Base-by-base conservation (phyloP, 2,113 vertebrate genomes). In the Baryphthengus martii region DNA sequence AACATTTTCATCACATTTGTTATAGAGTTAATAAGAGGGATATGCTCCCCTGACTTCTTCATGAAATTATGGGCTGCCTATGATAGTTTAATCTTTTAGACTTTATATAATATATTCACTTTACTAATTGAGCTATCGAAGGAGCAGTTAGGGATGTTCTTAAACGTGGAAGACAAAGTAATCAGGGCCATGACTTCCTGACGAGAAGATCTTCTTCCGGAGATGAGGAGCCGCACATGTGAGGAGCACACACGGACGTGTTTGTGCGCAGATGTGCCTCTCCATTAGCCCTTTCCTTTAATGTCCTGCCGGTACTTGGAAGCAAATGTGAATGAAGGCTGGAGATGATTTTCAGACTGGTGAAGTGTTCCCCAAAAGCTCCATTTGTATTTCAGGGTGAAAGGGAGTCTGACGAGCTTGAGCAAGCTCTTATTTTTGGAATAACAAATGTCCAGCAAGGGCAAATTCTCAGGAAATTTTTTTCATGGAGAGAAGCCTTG, bases 71-170 rank as follows among this genome's bases (percentile, higher is more conserved):
- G 99, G 99, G 99, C 99, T 99, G 99, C 99, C 98, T 99, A 98
- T 99, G 99, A 99, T 99, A 99, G 99, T 99, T 99, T 99, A 99
- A 99, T 99, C 99, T 99, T 99, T 99, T 99, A 99, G 99, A 98
- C 98, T 98, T 98, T 97, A 98, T 99, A 98, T 99, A 99, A 99
- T 99, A 98, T 99, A 99, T 99, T 99, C 99, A 98, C 97, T 98
- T 98, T 98, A 99, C 99, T 99, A 99, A 99, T 99, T 99, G 99
- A 98, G 98, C 98, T 98, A 98, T 98, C 98, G 98, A 98, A 98
- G 98, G 98, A 98, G 98, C 98, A 98, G 97, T 98, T 98, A 98
- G 98, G 98, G 97, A 98, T 98, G 98, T 98, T 98, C 98, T 98
- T 98, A 98, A 98, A 98, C 66, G 95, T 97, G 96, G 96, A 97